These are phyloP conservation scores for Sminthopsis crassicaudata DNA, from an alignment of 2,113 vertebrate genomes.

Conservation along the genomic window DNA sequence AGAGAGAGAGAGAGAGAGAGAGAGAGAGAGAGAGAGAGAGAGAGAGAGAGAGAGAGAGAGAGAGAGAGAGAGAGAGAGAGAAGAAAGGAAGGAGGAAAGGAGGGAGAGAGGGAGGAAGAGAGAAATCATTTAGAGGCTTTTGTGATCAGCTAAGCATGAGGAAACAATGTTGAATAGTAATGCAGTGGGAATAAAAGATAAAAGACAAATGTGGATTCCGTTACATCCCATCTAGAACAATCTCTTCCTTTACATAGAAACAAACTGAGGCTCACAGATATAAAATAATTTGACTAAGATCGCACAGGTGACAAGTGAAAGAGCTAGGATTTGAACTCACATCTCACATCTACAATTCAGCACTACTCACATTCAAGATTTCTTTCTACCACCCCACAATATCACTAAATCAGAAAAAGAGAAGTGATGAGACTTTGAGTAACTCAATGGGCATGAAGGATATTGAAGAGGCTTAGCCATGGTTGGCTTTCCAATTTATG, in stretches of 20 bases:
- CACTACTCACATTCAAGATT: too few relatives aligned
- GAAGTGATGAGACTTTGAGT: background rate
- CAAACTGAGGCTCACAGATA: background rate
- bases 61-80: too few relatives aligned
- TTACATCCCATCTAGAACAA: background rate
- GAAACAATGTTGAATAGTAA: background rate
- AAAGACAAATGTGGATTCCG: background rate
- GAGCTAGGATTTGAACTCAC: background rate
- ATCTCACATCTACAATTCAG: background rate
- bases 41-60: too few relatives aligned
- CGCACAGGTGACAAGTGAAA: background rate
- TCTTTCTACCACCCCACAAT: background rate
- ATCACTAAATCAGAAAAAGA: background rate
- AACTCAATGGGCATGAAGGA: background rate
- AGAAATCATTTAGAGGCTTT: background rate
- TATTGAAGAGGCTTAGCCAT: background rate
- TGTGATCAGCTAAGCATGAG: background rate
- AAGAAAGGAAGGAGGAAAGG: too few relatives aligned
- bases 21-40: too few relatives aligned
- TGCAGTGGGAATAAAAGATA: background rate
- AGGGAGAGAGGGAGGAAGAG: too few relatives aligned
- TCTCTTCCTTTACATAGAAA: background rate
- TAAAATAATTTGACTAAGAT: background rate
- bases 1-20: too few relatives aligned
- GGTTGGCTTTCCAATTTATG: background rate